Evolutionary conservation across 2,113 vertebrate species (phyloP), one percentile per base, ranked within the genome.

Genomic region (Nesoenas mayeri): DNA sequence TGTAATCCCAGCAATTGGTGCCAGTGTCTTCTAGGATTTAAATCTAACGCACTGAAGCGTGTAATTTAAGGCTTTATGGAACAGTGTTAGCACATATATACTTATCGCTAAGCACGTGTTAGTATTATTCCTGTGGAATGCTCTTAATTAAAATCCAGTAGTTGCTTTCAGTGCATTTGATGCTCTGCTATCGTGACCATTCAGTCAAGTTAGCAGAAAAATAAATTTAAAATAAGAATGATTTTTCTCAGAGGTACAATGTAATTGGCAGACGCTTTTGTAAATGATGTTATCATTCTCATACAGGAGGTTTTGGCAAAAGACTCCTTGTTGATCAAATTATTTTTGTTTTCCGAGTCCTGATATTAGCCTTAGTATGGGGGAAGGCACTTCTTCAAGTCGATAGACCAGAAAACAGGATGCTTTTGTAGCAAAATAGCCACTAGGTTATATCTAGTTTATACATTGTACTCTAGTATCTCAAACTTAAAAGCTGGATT

Each of bases 121-220:
- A 70, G 74, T 82, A 79, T 85, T 96, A 93, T 95, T 96, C 81
- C 74, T 50, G 67, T 95, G 89, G 89, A 96, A 96, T 93, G 89
- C 74, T 82, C 81, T 79, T 96, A 88, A 96, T 93, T 95, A 91
- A 94, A 96, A 91, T 64, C 81, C 74, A 47, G 81, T 61, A 58
- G 81, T 83, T 82, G 74, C 81, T 92, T 89, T 25, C 36, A 65
- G 74, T 57, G 87, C 66, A n/a, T 89, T 72, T 82, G 54, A 53
- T 84, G 44, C 44, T 92, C 8, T 19, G 3, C 51, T 85, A 28
- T 88, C 74, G 7, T 12, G 28, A 88, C 32, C 3, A 2, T 47
- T 79, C 64, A 17, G 62, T 61, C 13, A 32, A 61, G 34, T 73
- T 42, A 73, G 40, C 58, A 75, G 81, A 51, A 62, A 88, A 62